A percentile compares a stretch with the other conserved stretches of the same genome.
Evolutionary conservation across 2,797 vertebrate species (phyloP).

Genomic region (Nyctalus aviator): DNA sequence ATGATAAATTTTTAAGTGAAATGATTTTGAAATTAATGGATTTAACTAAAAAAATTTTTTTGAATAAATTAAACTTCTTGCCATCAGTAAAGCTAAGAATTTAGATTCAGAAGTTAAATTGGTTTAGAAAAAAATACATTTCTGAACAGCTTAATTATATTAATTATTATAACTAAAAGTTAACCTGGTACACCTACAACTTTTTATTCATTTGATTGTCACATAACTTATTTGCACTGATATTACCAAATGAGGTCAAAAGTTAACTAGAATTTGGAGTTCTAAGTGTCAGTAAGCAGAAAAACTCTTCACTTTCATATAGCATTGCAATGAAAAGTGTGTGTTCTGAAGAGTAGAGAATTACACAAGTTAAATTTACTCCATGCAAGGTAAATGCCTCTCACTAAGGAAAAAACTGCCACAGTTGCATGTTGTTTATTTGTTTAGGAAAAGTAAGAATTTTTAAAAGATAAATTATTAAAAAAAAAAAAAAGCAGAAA

Average conservation of each 20-base stretch:
- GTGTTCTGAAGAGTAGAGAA: neutral
- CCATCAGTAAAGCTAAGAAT: neutral
- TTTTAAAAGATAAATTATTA: neutral
- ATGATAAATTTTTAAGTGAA: neutral
- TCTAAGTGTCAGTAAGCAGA: neutral
- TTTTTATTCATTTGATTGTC: neutral
- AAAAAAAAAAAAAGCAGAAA: neutral
- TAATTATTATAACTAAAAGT: neutral
- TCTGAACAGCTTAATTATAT: neutral
- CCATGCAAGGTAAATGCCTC: neutral
- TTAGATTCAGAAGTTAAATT: neutral
- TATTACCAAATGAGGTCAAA: neutral
- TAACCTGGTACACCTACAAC: neutral
- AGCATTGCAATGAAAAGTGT: neutral
- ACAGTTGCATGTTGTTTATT: neutral
- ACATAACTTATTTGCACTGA: neutral
- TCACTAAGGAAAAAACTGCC: neutral
- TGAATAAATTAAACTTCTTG: neutral
- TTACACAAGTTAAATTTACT: neutral
- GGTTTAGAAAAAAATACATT: neutral
- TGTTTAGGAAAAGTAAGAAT: neutral
- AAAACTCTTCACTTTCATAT: neutral
- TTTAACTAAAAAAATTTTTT: neutral
- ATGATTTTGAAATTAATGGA: neutral
- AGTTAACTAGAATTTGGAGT: constrained; percentile 7